Conservation (phyloP, 2,797 vertebrate genomes). For the Gadopsis bispinosus region DNA sequence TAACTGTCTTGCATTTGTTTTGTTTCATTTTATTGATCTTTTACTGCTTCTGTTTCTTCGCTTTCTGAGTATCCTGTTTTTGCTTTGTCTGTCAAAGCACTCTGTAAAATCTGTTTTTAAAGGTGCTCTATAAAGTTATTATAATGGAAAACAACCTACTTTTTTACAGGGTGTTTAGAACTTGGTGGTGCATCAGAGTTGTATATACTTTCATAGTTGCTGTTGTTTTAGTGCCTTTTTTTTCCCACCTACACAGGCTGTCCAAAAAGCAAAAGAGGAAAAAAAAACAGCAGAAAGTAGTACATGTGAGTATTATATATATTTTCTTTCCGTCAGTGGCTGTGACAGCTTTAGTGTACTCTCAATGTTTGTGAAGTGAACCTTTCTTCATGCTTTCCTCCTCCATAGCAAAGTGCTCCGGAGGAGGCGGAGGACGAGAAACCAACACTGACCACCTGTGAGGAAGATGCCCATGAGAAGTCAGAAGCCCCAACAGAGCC, state of each 20-base stretch:
- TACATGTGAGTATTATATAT: slow-evolving; percentile 77
- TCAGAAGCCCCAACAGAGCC: slow-evolving; percentile 48
- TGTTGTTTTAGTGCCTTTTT: neutral
- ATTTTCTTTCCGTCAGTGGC: neutral
- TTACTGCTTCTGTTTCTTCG: no score
- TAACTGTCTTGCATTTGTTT: no score
- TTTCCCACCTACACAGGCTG: slow-evolving; percentile 76
- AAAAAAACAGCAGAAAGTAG: slow-evolving; percentile 88
- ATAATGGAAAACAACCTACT: accelerated
- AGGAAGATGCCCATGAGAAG: slow-evolving; percentile 46
- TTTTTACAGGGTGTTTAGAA: neutral
- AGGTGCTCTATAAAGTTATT: no score
- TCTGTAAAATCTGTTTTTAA: no score
- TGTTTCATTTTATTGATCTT: no score
- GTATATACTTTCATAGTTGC: neutral
- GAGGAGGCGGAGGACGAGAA: slow-evolving; percentile 47
- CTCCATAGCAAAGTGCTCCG: slow-evolving; percentile 46
- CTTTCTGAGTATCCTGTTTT: no score
- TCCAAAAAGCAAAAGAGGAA: slow-evolving; percentile 96
- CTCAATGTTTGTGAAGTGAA: neutral
- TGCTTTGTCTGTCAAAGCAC: no score
- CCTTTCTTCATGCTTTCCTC: neutral
- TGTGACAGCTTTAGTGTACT: neutral
- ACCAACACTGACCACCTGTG: slow-evolving; percentile 27
- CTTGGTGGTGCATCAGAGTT: neutral